phyloP scores from a whole-genome alignment of 1,140 invertebrate genomes.

The Lerema accius region DNA sequence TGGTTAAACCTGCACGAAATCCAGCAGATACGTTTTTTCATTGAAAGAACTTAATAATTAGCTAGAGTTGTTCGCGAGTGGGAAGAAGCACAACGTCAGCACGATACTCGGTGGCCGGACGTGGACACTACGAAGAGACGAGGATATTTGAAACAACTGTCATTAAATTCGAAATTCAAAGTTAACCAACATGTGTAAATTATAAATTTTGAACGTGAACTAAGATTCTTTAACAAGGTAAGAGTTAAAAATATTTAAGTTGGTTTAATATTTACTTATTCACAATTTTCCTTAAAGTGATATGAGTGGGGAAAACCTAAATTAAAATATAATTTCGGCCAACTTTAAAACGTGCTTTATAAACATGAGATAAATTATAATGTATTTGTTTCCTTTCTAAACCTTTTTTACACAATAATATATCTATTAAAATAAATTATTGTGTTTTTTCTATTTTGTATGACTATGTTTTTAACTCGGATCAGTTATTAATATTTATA shows the following conservation, averaged over 20 bases:
- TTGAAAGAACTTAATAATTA: not conserved
- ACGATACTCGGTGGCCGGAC: constrained; percentile 16
- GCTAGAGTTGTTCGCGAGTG: not conserved
- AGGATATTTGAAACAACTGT: not conserved
- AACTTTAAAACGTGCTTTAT: no score
- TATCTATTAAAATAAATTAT: no score
- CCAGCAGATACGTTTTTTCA: not conserved
- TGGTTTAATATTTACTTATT: no score
- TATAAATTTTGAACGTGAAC: not conserved
- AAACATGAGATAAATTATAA: no score
- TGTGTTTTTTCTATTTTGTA: no score
- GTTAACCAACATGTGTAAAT: no score
- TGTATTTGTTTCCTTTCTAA: no score
- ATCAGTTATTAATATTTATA: no score
- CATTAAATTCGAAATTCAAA: no score
- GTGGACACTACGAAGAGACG: not conserved
- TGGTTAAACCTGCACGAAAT: constrained; percentile 19
- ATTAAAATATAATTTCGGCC: not conserved
- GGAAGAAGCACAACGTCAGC: constrained; percentile 22
- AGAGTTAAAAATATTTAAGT: not conserved
- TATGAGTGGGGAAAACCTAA: not conserved
- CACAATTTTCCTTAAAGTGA: not conserved
- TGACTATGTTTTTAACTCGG: no score
- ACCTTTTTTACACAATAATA: no score
- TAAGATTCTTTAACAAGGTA: constrained; percentile 2